A percentile compares a stretch with the other conserved stretches of the same genome.
These are phyloP conservation scores for Hypena proboscidalis DNA, from an alignment of 2,888 invertebrate genomes.

Conservation along the genomic window DNA sequence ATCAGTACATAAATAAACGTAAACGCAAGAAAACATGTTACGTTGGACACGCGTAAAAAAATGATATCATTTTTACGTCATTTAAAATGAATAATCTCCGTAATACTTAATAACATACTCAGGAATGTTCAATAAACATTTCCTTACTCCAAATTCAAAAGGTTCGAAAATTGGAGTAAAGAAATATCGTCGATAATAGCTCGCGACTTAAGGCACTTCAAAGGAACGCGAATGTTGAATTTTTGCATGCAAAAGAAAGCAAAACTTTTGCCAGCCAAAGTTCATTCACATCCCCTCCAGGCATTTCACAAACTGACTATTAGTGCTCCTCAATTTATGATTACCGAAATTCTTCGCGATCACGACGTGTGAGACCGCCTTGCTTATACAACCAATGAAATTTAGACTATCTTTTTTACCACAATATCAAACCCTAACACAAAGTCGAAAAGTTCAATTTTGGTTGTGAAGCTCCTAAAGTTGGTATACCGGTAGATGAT, in stretches of 20 bases:
- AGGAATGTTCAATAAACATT: constrained; percentile 26
- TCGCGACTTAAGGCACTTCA: constrained; percentile 45
- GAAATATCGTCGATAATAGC: constrained; percentile 36
- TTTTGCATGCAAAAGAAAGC: constrained; percentile 40
- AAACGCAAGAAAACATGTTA: too few relatives aligned
- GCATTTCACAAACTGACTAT: constrained; percentile 63
- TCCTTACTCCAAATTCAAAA: constrained; percentile 31
- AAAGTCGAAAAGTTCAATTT: constrained; percentile 28
- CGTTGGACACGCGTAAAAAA: too few relatives aligned
- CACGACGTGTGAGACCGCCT: constrained; percentile 76
- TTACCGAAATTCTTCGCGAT: constrained; percentile 56
- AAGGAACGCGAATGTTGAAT: constrained; percentile 55
- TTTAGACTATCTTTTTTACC: constrained; percentile 8
- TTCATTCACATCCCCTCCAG: constrained; percentile 67
- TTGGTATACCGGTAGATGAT: constrained; percentile 45
- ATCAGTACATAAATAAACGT: too few relatives aligned
- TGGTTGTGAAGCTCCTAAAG: constrained; percentile 13
- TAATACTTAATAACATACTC: background rate
- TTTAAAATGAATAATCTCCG: constrained; percentile 7
- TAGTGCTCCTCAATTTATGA: constrained; percentile 67
- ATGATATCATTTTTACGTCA: constrained; percentile 2
- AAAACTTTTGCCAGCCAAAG: constrained; percentile 47
- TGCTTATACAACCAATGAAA: constrained; percentile 22
- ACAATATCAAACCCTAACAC: constrained; percentile 22
- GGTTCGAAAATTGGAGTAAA: constrained; percentile 27